A percentile compares a stretch with the other conserved stretches of the same genome.
phyloP scores from a whole-genome alignment of 2,888 invertebrate genomes.

The Bugulina stolonifera region DNA sequence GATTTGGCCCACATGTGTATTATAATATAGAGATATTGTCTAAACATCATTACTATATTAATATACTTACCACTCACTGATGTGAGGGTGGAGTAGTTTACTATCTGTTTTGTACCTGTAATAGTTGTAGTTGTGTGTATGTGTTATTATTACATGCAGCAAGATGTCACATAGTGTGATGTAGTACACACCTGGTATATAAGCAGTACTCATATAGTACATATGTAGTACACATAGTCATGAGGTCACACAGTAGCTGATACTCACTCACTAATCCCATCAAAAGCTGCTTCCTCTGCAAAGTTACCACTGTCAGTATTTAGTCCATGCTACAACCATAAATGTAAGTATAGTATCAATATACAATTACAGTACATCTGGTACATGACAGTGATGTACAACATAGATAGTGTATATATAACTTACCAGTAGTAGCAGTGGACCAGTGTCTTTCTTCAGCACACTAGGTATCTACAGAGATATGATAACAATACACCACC shows the following conservation, averaged over 20 bases:
- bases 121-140: not conserved
- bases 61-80: conserved; percentile 80
- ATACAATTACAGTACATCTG: not conserved
- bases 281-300: conserved; percentile 73
- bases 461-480: not conserved
- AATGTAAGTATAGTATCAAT: not conserved
- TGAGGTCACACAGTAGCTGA: too few species aligned
- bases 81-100: conserved; percentile 68
- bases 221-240: too few species aligned
- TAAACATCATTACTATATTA: conserved; percentile 25
- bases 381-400: not conserved
- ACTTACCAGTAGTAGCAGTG: conserved; percentile 12
- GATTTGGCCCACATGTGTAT: too few species aligned
- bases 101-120: conserved; percentile 69
- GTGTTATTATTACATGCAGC: not conserved
- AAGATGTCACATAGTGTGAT: too few species aligned
- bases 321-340: conserved; percentile 58
- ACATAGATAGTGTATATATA: not conserved
- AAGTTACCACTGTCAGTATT: conserved; percentile 86
- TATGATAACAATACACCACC: conserved; percentile 7
- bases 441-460: conserved; percentile 12
- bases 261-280: conserved; percentile 72
- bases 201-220: too few species aligned
- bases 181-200: too few species aligned
- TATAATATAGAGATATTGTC: too few species aligned